Evolutionary conservation across 2,113 vertebrate genomes (phyloP), one percentile per base, ranked within the genome.

Genomic region (Gymnarchus niloticus): DNA sequence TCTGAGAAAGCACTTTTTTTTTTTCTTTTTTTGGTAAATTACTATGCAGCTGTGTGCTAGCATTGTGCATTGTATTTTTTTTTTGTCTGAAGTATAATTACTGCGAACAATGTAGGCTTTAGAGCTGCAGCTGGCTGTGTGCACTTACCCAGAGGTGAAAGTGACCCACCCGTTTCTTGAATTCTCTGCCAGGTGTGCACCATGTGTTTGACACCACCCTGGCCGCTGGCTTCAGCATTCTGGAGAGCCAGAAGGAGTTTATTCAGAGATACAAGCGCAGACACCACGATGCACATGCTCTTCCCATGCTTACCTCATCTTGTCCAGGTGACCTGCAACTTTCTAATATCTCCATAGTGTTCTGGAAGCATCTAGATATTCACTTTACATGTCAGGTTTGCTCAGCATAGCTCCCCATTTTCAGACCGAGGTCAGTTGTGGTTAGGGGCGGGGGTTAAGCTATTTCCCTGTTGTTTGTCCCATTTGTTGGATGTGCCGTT

Each of bases 241-340:
- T 98, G 83, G 98, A 99, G 93, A 97, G 96, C 85, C 97, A 98
- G 92, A 96, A 92, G 85, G 97, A 98, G 48, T 99, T 99, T 81
- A 93, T 99, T 88, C 96, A 96, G 86, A 92, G 97, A 0, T 98
- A 96, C 87, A 94, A 90, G 0, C 95, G 92, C 90, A 96, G 95
- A 91, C 95, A 94, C 84, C 96, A 97, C 69, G 96, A 97, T 56
- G 91, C 94, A 65, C 94, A 94, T 3, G 93, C 96, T 8, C 89
- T 99, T 88, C 98, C 98, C 14, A 98, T 99, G 98, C 96, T 99
- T 92, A 97, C 97, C 85, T 99, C 97, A 19, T 96, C 97, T 57
- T 99, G 98, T 88, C 98, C 98, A 84, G 98, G 98, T 99, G 91
- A 96, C 92, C 33, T 1, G 5, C 41, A 28, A 73, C 65, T 41